These are phyloP conservation scores for Gonioctena quinquepunctata DNA, from an alignment of 1,140 invertebrate genomes.

Conservation along the genomic window DNA sequence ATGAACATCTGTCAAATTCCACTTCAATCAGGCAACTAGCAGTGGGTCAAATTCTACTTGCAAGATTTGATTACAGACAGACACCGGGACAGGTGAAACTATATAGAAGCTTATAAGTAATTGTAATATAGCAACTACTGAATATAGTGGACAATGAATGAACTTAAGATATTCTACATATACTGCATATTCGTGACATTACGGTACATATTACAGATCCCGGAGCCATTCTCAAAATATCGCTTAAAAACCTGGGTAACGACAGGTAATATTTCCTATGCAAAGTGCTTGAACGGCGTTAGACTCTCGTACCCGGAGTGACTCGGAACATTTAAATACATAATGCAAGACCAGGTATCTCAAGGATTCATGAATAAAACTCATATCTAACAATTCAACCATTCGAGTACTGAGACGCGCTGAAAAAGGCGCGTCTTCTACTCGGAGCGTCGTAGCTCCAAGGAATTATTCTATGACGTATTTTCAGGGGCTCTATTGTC, in stretches of 20 bases:
- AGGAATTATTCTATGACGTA: constrained; percentile 28
- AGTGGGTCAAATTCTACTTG: no score
- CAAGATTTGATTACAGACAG: no score
- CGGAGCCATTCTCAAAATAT: constrained; percentile 14
- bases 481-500: constrained; percentile 23
- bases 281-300: constrained; percentile 20
- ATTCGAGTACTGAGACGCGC: constrained; percentile 25
- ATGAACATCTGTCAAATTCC: no score
- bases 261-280: constrained; percentile 24
- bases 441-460: constrained; percentile 14
- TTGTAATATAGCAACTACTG: no score
- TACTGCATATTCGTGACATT: background rate
- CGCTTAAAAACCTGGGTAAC: constrained; percentile 15
- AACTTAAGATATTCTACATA: background rate
- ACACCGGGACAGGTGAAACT: no score
- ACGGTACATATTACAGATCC: background rate
- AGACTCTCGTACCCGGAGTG: constrained; percentile 26
- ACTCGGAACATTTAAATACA: constrained; percentile 44
- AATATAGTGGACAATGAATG: background rate
- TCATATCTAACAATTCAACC: constrained; percentile 35
- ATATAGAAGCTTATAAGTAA: no score
- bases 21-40: no score
- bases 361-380: constrained; percentile 46
- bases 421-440: constrained; percentile 21
- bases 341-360: constrained; percentile 44